These are phyloP conservation scores for Lerema accius DNA, from an alignment of 1,140 invertebrate species.

Conservation along the genomic window DNA sequence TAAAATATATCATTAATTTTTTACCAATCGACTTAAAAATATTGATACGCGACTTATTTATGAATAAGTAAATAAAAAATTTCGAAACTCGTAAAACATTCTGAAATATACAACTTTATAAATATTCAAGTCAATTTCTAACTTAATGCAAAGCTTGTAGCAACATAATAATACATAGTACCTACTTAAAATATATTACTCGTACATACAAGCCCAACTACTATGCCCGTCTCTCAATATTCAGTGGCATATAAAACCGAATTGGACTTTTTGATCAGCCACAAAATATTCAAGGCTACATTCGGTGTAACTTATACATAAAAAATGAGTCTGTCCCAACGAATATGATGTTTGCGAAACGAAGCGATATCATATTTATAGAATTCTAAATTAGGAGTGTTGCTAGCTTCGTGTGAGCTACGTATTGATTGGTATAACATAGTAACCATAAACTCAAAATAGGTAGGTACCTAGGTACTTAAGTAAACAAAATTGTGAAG, in stretches of 20 bases:
- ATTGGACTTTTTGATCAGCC: conserved; percentile 70
- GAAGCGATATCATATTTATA: conserved; percentile 34
- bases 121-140: too few species aligned
- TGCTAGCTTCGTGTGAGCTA: conserved; percentile 1
- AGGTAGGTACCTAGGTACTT: too few species aligned
- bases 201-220: conserved; percentile 39
- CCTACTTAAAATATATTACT: conserved; percentile 22
- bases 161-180: conserved; percentile 46
- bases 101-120: too few species aligned
- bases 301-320: conserved; percentile 57
- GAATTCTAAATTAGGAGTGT: conserved; percentile 19
- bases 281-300: conserved; percentile 53
- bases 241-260: conserved; percentile 74
- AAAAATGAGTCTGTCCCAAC: conserved; percentile 49
- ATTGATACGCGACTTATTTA: too few species aligned
- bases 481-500: too few species aligned
- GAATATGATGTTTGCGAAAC: conserved; percentile 44
- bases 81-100: too few species aligned
- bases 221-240: conserved; percentile 62
- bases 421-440: conserved; percentile 27
- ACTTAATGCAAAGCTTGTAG: too few species aligned
- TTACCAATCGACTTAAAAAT: too few species aligned
- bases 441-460: too few species aligned
- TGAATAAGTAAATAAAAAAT: too few species aligned
- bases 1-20: too few species aligned